These are phyloP conservation scores for Bubo blakistoni DNA, from an alignment of 2,113 vertebrate species.

Conservation along the genomic window DNA sequence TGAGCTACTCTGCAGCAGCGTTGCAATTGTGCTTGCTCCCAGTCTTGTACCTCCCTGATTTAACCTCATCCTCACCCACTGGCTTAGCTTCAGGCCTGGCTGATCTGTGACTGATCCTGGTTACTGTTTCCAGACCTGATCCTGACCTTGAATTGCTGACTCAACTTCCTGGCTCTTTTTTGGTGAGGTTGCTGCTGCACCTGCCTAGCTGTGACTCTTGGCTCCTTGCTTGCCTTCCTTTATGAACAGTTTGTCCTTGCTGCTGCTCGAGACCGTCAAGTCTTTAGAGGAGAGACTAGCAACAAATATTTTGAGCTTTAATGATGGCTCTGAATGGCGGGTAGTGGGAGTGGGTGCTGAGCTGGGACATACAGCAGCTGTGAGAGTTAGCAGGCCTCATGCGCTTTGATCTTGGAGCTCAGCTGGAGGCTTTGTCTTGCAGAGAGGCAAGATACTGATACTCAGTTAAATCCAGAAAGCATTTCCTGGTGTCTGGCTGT, in stretches of 20 bases:
- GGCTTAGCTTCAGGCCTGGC: not conserved
- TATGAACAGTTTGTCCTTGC: not conserved
- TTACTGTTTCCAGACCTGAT: not conserved
- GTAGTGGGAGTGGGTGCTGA: not conserved
- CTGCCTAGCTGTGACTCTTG: not conserved
- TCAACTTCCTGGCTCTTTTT: not conserved
- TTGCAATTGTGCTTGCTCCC: not conserved
- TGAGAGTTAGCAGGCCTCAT: not conserved
- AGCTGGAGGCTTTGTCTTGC: not conserved
- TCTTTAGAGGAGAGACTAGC: not conserved
- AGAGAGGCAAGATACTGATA: not conserved
- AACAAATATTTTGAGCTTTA: not conserved
- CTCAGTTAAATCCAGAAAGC: not conserved
- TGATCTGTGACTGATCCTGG: not conserved
- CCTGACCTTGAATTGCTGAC: not conserved
- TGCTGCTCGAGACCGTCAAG: fast-evolving
- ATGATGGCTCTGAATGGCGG: not conserved
- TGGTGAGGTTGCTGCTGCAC: not conserved
- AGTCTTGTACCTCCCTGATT: not conserved
- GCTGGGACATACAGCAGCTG: not conserved
- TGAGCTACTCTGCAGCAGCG: not conserved
- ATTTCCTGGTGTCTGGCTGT: not conserved
- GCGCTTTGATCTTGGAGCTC: not conserved
- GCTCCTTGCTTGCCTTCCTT: not conserved
- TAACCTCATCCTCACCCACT: not conserved